Evolutionary conservation across 2,797 vertebrate species (phyloP).

Genomic region (Peromyscus melanophrys): DNA sequence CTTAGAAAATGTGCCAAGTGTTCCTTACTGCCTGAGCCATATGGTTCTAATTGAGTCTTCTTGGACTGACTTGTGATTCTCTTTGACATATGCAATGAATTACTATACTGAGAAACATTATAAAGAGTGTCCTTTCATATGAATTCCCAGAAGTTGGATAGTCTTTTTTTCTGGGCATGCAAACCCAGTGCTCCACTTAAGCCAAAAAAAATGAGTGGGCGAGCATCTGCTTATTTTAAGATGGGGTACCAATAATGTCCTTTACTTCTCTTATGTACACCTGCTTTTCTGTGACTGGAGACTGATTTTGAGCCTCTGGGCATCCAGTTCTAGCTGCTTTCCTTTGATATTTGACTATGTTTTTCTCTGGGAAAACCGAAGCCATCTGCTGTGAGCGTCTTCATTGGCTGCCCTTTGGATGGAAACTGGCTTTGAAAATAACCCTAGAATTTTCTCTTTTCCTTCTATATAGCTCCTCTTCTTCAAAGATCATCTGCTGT

Average conservation of each 20-base stretch:
- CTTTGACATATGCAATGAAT: slow-evolving; percentile 41
- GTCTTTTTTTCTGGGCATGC: neutral
- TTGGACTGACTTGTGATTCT: slow-evolving; percentile 67
- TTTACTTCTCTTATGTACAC: slow-evolving; percentile 43
- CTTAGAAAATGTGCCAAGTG: slow-evolving; percentile 62
- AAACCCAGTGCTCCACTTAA: slow-evolving; percentile 16
- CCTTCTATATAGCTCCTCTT: neutral
- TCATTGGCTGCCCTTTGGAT: slow-evolving; percentile 12
- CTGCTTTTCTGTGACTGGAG: slow-evolving; percentile 12
- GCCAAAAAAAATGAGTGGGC: neutral
- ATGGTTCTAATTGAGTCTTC: slow-evolving; percentile 54
- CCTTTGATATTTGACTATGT: slow-evolving; percentile 49
- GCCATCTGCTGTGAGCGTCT: slow-evolving; percentile 2
- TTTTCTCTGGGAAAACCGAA: slow-evolving; percentile 31
- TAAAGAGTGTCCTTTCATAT: slow-evolving; percentile 28
- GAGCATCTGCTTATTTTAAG: slow-evolving; percentile 39
- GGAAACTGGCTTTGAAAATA: slow-evolving; percentile 22
- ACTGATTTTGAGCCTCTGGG: slow-evolving; percentile 48
- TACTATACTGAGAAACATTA: slow-evolving; percentile 31
- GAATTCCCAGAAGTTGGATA: neutral
- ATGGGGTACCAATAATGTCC: neutral
- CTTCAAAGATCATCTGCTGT: neutral
- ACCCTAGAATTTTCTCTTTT: slow-evolving; percentile 16
- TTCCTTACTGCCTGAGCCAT: slow-evolving; percentile 61
- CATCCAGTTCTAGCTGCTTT: neutral